Conservation (phyloP, 30 jellyfish, hydroid and myxozoan genomes). For the Rhopilema esculentum region DNA sequence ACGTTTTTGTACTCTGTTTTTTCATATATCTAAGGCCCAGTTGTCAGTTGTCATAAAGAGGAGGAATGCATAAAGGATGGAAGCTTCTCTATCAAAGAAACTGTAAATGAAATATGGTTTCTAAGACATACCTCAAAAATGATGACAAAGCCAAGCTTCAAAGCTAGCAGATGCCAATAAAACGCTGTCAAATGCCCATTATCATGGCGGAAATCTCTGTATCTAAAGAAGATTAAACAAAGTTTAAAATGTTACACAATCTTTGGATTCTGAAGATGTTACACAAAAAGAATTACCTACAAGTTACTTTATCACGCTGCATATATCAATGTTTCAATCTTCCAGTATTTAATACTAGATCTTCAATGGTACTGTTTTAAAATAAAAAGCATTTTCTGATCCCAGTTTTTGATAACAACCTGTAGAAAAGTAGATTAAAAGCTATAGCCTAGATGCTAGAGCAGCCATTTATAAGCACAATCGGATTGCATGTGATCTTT, state of each 20-base stretch:
- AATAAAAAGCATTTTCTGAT: too few species aligned
- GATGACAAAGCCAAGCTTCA: constrained; percentile 95
- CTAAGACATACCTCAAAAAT: constrained; percentile 83
- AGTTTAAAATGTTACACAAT: not conserved
- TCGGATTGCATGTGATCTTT: too few species aligned
- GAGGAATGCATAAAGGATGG: too few species aligned
- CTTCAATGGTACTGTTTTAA: too few species aligned
- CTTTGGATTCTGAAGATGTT: not conserved
- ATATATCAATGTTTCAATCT: not conserved
- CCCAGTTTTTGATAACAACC: too few species aligned
- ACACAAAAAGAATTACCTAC: not conserved
- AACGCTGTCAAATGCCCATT: constrained; percentile 80
- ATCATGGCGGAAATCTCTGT: constrained; percentile 89
- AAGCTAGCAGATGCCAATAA: constrained; percentile 97
- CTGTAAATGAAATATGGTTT: not conserved
- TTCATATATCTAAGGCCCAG: too few species aligned
- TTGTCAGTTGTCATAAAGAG: too few species aligned
- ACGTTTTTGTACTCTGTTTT: too few species aligned
- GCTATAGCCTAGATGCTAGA: too few species aligned
- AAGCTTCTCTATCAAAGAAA: not conserved
- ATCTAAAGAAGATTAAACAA: constrained; percentile 42
- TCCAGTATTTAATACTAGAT: too few species aligned
- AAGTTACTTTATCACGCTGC: not conserved
- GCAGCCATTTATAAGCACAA: too few species aligned
- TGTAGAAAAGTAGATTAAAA: too few species aligned